phyloP scores from a whole-genome alignment of 1,140 invertebrate genomes.

The Nymphalis io region DNA sequence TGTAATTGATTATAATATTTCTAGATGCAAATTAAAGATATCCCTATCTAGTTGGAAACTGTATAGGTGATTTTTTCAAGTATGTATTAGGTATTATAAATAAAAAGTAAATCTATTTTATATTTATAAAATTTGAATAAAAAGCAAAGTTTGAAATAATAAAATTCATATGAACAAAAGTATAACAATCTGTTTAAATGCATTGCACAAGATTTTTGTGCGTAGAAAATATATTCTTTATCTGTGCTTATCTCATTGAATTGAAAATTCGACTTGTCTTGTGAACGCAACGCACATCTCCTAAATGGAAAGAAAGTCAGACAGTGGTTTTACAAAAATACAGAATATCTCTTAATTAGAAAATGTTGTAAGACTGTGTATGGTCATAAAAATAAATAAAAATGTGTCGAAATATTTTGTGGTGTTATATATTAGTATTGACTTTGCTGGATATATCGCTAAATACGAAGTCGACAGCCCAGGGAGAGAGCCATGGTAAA shows the following conservation, averaged over 20 bases:
- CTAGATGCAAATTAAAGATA: too few relatives aligned
- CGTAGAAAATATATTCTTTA: conserved; percentile 17
- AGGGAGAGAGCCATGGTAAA: conserved; percentile 78
- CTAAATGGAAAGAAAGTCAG: conserved; percentile 57
- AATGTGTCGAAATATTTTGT: conserved; percentile 72
- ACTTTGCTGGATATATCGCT: conserved; percentile 72
- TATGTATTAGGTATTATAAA: too few relatives aligned
- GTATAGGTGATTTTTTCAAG: too few relatives aligned
- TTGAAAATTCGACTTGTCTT: conserved; percentile 32
- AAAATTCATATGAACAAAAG: not conserved
- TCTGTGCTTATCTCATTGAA: conserved; percentile 13
- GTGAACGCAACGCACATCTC: conserved; percentile 56
- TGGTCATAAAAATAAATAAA: conserved; percentile 49
- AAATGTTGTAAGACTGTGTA: conserved; percentile 69
- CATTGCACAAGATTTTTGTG: conserved; percentile 1
- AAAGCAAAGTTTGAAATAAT: not conserved
- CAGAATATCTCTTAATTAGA: conserved; percentile 30
- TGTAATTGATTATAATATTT: too few relatives aligned
- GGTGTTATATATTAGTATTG: conserved; percentile 73
- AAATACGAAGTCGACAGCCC: conserved; percentile 71
- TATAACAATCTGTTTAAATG: conserved; percentile 24
- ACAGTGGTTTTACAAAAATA: conserved; percentile 49
- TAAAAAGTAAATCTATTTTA: too few relatives aligned
- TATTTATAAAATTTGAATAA: too few relatives aligned
- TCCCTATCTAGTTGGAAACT: too few relatives aligned